Evolutionary conservation across 2,888 invertebrate genomes (phyloP), one percentile per base, ranked within the genome.

Genomic region (Caradrina kadenii): DNA sequence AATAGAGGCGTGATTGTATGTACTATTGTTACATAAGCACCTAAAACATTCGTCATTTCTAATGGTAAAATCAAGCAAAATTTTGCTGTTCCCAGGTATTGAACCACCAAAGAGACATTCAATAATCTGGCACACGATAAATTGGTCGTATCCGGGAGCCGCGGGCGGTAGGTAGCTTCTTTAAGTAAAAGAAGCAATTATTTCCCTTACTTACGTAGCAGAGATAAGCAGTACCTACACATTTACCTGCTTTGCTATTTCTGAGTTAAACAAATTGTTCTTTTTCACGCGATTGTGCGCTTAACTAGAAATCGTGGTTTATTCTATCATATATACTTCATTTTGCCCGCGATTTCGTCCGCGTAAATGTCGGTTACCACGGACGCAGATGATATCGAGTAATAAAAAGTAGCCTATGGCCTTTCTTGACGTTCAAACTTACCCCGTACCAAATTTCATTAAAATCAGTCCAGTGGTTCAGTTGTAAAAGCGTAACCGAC

Each of bases 111-210:
- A 2, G 26, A 22, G 17, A 13, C 0, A 45, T n/a, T 22, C 60
- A 42, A 31, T 19, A 45, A 50, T 19, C 22, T 26, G 58, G 21
- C 17, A 26, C 19, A n/a, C 15, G 8, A 55, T 61, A 50, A 35
- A 73, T 73, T 45, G 22, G 15, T 19, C 49, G 19, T 35, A 45
- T 73, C 65, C 54, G 48, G 35, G n/a, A 59, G n/a, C 15, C 15
- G 26, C 8, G 0, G 11, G 26, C 8, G 0, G 11, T 49, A 65
- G 42, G 49, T 66, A 13, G 54, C 22, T 72, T 55, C 35, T 63
- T 21, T 59, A 48, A 58, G 69, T 74, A 64, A 76, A 70, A 69
- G 63, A 76, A 76, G 63, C 63, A 45, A 63, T 76, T 72, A 76
- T 63, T 72, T 61, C 26, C 42, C 60, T 35, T 59, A n/a, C 52